These are phyloP conservation scores for Athalia circularis DNA, from an alignment of 2,888 invertebrate species.

Conservation along the genomic window DNA sequence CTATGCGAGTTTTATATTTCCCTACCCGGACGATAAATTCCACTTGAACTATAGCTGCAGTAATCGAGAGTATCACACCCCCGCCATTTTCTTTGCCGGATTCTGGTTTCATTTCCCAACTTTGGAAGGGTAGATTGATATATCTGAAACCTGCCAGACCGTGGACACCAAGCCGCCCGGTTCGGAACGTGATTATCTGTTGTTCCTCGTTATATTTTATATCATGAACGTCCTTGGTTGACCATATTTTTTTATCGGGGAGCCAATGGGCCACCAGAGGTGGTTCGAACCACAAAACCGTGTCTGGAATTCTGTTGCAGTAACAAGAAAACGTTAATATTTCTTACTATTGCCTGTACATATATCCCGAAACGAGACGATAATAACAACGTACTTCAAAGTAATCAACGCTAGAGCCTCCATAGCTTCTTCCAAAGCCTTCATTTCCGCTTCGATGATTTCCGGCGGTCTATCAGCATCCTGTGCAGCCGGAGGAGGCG, in stretches of 20 bases:
- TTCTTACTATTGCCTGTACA: neutral
- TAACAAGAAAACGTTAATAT: neutral
- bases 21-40: slow-evolving; percentile 76
- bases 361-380: neutral
- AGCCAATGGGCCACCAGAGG: slow-evolving; percentile 87
- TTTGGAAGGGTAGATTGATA: slow-evolving; percentile 89
- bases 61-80: slow-evolving; percentile 74
- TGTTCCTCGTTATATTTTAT: slow-evolving; percentile 91
- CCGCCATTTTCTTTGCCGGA: slow-evolving; percentile 73
- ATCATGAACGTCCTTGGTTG: slow-evolving; percentile 84
- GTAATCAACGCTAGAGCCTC: slow-evolving; percentile 83
- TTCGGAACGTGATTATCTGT: slow-evolving; percentile 84
- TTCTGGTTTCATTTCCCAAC: slow-evolving; percentile 88
- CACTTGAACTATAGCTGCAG: slow-evolving; percentile 77
- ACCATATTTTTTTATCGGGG: slow-evolving; percentile 78
- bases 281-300: slow-evolving; percentile 87
- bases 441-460: slow-evolving; percentile 87
- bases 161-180: slow-evolving; percentile 79
- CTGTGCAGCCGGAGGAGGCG: slow-evolving; percentile 80
- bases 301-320: slow-evolving; percentile 78
- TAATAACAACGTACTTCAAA: slow-evolving; percentile 78
- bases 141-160: slow-evolving; percentile 85
- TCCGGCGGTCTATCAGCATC: slow-evolving; percentile 84
- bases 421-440: slow-evolving; percentile 83
- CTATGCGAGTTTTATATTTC: neutral